Evolutionary conservation across 2,113 vertebrate genomes (phyloP), one percentile per base, ranked within the genome.

Genomic region (Nothocercus julius): DNA sequence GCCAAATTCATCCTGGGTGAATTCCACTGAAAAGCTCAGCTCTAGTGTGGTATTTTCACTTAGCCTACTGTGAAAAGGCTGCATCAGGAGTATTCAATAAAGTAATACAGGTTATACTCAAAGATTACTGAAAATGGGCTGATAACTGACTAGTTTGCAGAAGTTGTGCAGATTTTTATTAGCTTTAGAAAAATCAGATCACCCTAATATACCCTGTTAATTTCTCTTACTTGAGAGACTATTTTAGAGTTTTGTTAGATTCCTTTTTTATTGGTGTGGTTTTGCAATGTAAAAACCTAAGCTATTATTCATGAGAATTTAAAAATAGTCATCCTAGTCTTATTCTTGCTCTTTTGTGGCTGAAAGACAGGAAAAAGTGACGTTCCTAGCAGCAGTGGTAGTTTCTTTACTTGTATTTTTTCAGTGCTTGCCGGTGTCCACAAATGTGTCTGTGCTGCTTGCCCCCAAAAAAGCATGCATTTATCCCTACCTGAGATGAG

Each of bases 301-400:
- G 89, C 38, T 17, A 19, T 67, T 76, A 18, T 95, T 95, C 38
- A 87, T 93, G 82, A 44, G 84, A 82, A 92, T 96, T 95, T 61
- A 92, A 75, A 44, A 14, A 36, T 27, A 27, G 51, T 87, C 32
- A 59, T 61, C 93, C 89, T 87, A 51, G 61, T 84, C 58, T 88
- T 85, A 54, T 61, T 86, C 59, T 88, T 68, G 24, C 63, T 59
- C 69, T 68, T 85, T 15, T 64, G 38, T 74, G 61, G 59, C 54
- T 83, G 73, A 80, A 59, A 87, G 66, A 92, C 77, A 83, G 72
- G 77, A 86, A 58, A 4, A 82, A 77, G 20, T 83, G 81, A 30
- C 53, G 4, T 61, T 20, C 17, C 7, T 13, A 69, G 42, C 4
- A 70, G 64, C 74, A 91, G 11, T 15, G 72, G 38, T 13, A 67